phyloP scores from a whole-genome alignment of 2,888 invertebrate species.

The Ophion ellenae region DNA sequence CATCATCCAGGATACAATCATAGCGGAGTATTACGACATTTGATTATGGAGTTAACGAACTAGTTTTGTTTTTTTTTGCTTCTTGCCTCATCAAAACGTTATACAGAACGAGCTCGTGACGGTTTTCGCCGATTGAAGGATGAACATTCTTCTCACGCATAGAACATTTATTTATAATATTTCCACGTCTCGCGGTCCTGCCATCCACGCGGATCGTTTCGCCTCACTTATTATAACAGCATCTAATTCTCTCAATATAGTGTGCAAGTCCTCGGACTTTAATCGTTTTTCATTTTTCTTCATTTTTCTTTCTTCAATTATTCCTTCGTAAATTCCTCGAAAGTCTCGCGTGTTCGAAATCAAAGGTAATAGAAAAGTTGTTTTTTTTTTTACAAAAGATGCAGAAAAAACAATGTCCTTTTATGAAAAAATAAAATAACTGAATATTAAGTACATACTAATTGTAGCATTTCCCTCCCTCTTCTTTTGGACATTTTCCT shows the following conservation, averaged over 20 bases:
- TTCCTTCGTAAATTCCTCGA: neutral
- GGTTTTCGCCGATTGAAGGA: conserved; percentile 19
- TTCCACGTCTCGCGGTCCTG: conserved; percentile 5
- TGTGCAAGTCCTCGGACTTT: conserved; percentile 32
- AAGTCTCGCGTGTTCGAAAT: neutral
- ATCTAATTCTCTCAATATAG: conserved; percentile 28
- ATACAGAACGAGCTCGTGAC: conserved; percentile 30
- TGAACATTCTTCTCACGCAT: conserved; percentile 29
- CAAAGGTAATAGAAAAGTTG: neutral
- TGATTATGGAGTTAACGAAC: conserved; percentile 58
- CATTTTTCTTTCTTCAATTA: neutral
- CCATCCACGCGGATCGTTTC: conserved; percentile 6
- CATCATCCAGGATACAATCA: conserved; percentile 73
- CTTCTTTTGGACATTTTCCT: neutral
- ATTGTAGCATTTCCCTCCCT: neutral
- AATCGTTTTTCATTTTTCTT: neutral
- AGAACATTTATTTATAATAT: conserved; percentile 46
- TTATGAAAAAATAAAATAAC: neutral
- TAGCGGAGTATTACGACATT: conserved; percentile 66
- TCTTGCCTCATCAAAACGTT: conserved; percentile 38
- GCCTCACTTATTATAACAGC: neutral
- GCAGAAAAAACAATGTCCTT: neutral
- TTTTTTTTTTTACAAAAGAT: neutral
- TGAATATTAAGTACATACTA: neutral
- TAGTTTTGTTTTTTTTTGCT: conserved; percentile 32